phyloP scores from a whole-genome alignment of 2,113 vertebrate genomes.

The Labrus mixtus region DNA sequence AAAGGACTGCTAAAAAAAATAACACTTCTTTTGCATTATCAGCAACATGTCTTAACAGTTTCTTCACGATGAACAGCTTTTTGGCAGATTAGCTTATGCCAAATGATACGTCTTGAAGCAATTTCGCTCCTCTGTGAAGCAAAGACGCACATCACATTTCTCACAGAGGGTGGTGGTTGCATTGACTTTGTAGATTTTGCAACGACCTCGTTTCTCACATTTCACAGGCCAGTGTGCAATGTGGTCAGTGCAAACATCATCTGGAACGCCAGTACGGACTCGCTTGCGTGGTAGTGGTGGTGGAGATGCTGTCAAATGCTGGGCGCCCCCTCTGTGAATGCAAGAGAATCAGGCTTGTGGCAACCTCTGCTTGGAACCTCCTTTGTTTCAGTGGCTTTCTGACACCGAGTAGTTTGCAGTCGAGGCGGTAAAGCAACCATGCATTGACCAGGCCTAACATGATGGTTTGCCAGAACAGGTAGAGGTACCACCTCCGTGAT shows the following conservation, averaged over 20 bases:
- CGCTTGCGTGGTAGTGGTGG: not conserved
- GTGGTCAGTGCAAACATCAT: not conserved
- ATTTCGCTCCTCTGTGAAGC: not conserved
- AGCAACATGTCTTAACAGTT: too few relatives aligned
- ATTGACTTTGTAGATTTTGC: not conserved
- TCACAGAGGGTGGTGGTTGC: not conserved
- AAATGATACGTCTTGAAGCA: not conserved
- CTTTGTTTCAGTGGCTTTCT: not conserved
- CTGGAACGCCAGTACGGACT: conserved; percentile 10
- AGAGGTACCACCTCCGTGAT: not conserved
- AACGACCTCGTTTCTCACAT: not conserved
- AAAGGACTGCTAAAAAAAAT: too few relatives aligned
- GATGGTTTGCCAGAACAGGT: not conserved
- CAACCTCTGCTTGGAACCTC: not conserved
- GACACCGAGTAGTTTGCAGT: not conserved
- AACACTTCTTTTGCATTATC: too few relatives aligned
- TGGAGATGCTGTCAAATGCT: not conserved
- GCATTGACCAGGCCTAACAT: not conserved
- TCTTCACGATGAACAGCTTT: too few relatives aligned
- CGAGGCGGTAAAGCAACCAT: not conserved
- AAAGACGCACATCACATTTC: not conserved
- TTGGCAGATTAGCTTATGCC: not conserved
- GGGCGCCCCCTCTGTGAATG: not conserved
- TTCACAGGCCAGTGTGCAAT: conserved; percentile 3
- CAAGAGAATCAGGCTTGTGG: too few relatives aligned